These are phyloP conservation scores for Scaeva pyrastri DNA, from an alignment of 2,888 invertebrate species.

Conservation along the genomic window DNA sequence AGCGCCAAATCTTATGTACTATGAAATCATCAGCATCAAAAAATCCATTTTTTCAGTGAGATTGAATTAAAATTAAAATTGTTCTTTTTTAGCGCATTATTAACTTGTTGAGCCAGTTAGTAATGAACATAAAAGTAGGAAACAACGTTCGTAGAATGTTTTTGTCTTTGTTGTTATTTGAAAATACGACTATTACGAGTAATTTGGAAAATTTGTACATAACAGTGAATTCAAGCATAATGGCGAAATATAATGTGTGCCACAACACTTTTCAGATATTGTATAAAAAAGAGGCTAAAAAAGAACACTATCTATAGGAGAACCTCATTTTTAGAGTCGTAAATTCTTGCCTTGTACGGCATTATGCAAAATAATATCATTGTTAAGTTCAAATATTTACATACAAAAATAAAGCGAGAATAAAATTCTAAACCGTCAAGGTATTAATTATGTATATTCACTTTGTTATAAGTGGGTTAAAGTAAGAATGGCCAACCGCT, in stretches of 20 bases:
- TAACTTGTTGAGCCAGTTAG: neutral
- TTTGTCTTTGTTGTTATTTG: neutral
- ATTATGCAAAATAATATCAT: neutral
- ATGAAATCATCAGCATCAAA: constrained; percentile 83
- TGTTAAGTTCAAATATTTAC: neutral
- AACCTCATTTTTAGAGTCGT: neutral
- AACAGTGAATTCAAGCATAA: neutral
- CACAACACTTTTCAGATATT: neutral
- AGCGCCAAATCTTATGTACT: constrained; percentile 83
- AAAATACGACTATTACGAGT: neutral
- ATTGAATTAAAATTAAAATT: constrained; percentile 8
- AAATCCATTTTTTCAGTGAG: constrained; percentile 82
- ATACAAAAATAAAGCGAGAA: neutral
- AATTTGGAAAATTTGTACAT: neutral
- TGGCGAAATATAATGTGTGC: neutral
- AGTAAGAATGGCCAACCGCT: too few relatives aligned
- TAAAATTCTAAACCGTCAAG: neutral
- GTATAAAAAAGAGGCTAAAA: neutral
- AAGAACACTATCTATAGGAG: neutral
- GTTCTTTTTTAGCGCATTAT: neutral
- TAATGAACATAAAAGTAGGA: neutral
- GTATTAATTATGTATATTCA: neutral
- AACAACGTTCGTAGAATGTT: neutral
- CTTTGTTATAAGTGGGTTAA: neutral
- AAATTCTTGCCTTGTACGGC: neutral